Evolutionary conservation across 37 sponge, comb jelly and placozoan genomes (phyloP), one percentile per base, ranked within the genome.

Genomic region (Ianthella basta): DNA sequence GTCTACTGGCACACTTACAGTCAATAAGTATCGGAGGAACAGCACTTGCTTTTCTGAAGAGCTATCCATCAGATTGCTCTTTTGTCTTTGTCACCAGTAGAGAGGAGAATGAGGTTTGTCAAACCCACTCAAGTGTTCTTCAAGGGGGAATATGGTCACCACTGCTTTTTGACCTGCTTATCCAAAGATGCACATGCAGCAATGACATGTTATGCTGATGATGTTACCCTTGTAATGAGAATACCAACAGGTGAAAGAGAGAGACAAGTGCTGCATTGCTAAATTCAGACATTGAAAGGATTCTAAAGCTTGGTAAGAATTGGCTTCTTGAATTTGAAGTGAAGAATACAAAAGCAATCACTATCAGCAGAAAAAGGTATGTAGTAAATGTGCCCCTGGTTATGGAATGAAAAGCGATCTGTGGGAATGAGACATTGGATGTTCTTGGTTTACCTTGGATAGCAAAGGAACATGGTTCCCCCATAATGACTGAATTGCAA

Each of bases 191-290:
- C 15, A 18, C 59, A 57, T 57, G 59, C 59, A 57, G 59, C 59
- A 57, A 57, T 57, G 59, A 15, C 18, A 15, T 57, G 59, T 18
- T 57, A 57, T 57, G 59, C 59, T 57, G 59, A 57, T 57, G 59
- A 57, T 57, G 59, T 57, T 18, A 57, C 18, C 59, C 59, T 57
- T 57, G 59, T 57, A 57, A 57, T 57, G 59, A 57, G 59, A 57
- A 57, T 57, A 57, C 59, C 59, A 57, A 57, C 18, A 57, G 59
- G 59, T 57, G 59, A 57, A 57, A n/a, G n/a, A 57, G 59, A 57
- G 59, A 57, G 59, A 18, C 59, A 20, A 57, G 59, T 57, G 59
- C 59, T 57, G 18, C 59, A 15, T 57, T 57, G 59, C 18, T 57
- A 57, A 57, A 57, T 57, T 57, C 59, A 20, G 59, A 20, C 18